phyloP scores from a whole-genome alignment of 2,888 invertebrate species.

The Drosophila prostipennis region DNA sequence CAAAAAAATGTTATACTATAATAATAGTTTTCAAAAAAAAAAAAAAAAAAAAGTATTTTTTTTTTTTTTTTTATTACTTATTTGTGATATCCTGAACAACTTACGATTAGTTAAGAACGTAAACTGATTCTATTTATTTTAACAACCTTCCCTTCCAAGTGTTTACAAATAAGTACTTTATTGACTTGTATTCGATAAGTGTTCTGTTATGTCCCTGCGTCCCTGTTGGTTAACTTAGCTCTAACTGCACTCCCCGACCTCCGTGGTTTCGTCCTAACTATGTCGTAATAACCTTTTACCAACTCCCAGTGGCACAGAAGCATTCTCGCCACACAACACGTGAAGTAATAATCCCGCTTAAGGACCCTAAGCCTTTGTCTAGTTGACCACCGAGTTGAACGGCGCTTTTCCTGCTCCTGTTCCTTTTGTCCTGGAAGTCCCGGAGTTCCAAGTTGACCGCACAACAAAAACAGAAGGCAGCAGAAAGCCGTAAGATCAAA shows the following conservation, averaged over 20 bases:
- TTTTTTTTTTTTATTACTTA: no score
- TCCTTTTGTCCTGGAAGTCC: background rate
- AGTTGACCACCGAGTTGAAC: constrained; percentile 31
- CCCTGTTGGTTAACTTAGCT: constrained; percentile 1
- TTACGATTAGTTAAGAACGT: background rate
- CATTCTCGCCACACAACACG: constrained; percentile 38
- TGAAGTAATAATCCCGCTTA: constrained; percentile 50
- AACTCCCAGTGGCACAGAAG: constrained; percentile 27
- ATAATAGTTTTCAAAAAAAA: no score
- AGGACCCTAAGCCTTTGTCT: constrained; percentile 46
- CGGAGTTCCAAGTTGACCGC: constrained; percentile 35
- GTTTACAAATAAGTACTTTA: background rate
- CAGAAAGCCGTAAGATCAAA: constrained; percentile 43
- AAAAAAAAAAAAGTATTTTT: no score
- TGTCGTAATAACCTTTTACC: constrained; percentile 34
- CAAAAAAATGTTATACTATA: no score
- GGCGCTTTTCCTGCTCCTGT: constrained; percentile 1
- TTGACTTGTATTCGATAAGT: constrained; percentile 19
- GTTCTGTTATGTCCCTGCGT: constrained; percentile 8
- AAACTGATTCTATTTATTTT: background rate
- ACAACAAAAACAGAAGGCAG: constrained; percentile 30
- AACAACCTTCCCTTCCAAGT: background rate
- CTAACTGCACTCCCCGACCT: background rate
- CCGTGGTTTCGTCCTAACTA: constrained; percentile 15
- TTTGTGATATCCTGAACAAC: background rate